These are phyloP conservation scores for Idaea dimidiata DNA, from an alignment of 2,888 invertebrate genomes.

Conservation along the genomic window DNA sequence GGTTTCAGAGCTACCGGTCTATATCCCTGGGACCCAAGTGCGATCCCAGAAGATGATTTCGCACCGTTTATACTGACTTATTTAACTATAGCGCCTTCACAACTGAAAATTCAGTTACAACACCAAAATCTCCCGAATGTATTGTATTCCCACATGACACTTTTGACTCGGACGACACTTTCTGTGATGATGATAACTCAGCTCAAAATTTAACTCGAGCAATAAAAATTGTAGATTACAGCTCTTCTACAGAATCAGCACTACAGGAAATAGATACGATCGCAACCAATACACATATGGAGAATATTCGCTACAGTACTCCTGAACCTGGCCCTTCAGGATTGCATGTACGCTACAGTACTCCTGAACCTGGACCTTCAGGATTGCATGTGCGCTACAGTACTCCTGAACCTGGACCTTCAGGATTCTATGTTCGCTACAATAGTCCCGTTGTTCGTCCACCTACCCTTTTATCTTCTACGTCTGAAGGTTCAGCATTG, in stretches of 20 bases:
- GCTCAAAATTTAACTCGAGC: slow-evolving; percentile 1
- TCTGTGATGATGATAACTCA: slow-evolving; percentile 3
- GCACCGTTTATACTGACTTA: slow-evolving; percentile 7
- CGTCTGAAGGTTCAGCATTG: slow-evolving; percentile 9
- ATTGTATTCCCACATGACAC: not conserved
- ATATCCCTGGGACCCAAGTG: slow-evolving; percentile 7
- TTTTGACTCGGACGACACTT: slow-evolving; percentile 4
- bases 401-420: slow-evolving; percentile 9
- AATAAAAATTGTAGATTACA: slow-evolving; percentile 4
- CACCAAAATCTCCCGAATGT: slow-evolving; percentile 4
- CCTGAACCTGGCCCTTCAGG: slow-evolving; percentile 2
- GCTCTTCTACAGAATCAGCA: slow-evolving; percentile 6
- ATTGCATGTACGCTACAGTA: slow-evolving; percentile 5
- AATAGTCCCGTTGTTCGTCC: slow-evolving; percentile 6
- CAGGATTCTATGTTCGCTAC: slow-evolving; percentile 5
- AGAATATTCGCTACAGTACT: slow-evolving; percentile 8
- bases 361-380: slow-evolving; percentile 6
- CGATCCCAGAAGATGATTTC: slow-evolving; percentile 9
- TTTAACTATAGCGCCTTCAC: not conserved
- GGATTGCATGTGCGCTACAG: slow-evolving; percentile 8
- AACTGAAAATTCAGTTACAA: not conserved
- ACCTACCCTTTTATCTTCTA: slow-evolving; percentile 10
- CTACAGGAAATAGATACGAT: not conserved
- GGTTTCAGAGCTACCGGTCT: slow-evolving; percentile 12
- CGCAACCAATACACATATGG: not conserved